Evolutionary conservation across 2,888 invertebrate species (phyloP), one percentile per base, ranked within the genome.

Genomic region (Dichetophora obliterata): DNA sequence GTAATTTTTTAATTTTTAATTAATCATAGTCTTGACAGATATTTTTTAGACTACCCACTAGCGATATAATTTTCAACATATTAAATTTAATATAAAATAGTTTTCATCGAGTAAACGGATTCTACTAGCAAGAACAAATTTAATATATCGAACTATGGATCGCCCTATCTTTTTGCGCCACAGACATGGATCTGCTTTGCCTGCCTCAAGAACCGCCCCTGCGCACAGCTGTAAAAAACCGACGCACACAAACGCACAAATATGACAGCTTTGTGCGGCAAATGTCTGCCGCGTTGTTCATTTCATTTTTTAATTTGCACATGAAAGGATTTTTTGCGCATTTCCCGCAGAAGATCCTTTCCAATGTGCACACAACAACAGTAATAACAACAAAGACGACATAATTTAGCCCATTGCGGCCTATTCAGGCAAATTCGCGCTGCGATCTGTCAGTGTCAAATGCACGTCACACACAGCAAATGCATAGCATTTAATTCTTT

Each of bases 361-460:
- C 34, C 8, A 59, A 22, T 59, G 11, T n/a, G n/a, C 11, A 5
- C 6, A 43, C 61, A 50, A 73, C 11, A 73, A 48, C 31, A 27
- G 50, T 5, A 63, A n/a, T 8, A 50, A 73, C 63, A 63, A 27
- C 31, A 19, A 34, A 27, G 19, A 57, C 54, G 70, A 37, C 63
- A 74, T 74, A 77, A 77, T 74, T 74, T 74, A 72, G 76, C 31
- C 76, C 52, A 66, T 76, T 72, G 66, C 57, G 24, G 48, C 65
- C 50, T 50, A 52, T 80, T 80, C 77, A 77, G 78, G 80, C 79
- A 82, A 81, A 82, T 83, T 82, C 80, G 81, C 82, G 80, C 80
- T 81, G 84, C 86, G 86, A 88, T 88, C 87, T 86, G 88, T 88
- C 89, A 88, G 86, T 87, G 88, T 88, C 88, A 88, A 85, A 84